phyloP scores from a whole-genome alignment of 2,113 vertebrate species.

The Okapia johnstoni region DNA sequence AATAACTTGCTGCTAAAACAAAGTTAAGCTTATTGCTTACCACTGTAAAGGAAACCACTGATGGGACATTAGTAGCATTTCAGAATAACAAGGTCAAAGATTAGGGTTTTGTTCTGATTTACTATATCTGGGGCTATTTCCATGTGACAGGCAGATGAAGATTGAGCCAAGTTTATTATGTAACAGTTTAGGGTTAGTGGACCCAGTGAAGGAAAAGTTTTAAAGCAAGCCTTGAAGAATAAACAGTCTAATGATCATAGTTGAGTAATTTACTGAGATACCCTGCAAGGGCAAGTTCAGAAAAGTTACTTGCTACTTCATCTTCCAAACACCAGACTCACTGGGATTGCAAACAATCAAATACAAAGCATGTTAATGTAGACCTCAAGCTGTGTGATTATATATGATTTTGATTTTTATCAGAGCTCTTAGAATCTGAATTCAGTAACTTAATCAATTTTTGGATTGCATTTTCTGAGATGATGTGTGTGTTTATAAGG shows the following conservation, averaged over 20 bases:
- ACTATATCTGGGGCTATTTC: background rate
- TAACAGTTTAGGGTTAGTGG: background rate
- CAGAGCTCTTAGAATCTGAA: background rate
- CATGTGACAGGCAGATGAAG: background rate
- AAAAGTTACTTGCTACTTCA: background rate
- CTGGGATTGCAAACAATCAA: background rate
- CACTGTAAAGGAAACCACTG: background rate
- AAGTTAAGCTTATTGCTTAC: background rate
- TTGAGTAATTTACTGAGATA: background rate
- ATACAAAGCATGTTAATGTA: background rate
- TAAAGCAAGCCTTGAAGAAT: background rate
- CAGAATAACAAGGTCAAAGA: background rate
- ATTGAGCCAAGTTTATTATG: background rate
- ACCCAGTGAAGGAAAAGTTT: background rate
- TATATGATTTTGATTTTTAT: background rate
- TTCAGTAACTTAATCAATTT: background rate
- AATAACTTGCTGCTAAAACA: background rate
- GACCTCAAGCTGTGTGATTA: background rate
- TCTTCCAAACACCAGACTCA: background rate
- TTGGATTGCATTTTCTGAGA: background rate
- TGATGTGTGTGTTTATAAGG: background rate
- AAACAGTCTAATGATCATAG: background rate
- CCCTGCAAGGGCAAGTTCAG: background rate
- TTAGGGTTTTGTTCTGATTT: background rate
- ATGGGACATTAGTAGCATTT: background rate